phyloP scores from a whole-genome alignment of 2,113 vertebrate genomes.

The Todiramphus chloris region DNA sequence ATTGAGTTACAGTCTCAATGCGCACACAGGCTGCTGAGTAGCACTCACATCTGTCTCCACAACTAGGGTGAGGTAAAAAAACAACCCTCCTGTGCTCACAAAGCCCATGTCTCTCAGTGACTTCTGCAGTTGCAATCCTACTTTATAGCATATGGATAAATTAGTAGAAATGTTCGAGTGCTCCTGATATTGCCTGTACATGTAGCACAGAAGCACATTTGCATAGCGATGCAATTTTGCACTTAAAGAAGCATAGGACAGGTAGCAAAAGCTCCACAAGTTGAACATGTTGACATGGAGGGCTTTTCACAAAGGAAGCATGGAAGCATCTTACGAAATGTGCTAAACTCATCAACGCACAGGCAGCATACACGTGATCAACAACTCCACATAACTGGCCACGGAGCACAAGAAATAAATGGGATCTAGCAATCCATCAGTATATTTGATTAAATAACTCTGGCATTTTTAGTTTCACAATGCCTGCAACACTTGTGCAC shows the following conservation, averaged over 20 bases:
- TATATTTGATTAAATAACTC: neutral
- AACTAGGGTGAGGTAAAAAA: neutral
- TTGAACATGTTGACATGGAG: fast-evolving
- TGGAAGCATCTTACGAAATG: neutral
- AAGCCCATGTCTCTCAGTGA: neutral
- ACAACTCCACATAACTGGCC: neutral
- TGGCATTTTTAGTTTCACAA: neutral
- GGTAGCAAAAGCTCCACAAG: neutral
- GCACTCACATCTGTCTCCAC: neutral
- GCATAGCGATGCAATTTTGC: neutral
- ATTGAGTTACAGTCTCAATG: neutral
- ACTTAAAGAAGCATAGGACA: neutral
- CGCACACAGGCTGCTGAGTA: neutral
- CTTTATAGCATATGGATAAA: neutral
- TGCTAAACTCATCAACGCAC: neutral
- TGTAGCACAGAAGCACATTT: neutral
- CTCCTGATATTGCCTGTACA: neutral
- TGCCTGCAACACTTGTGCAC: neutral
- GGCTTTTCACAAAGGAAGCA: neutral
- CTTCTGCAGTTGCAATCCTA: neutral
- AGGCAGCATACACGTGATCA: neutral
- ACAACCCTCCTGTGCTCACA: neutral
- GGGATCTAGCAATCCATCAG: neutral
- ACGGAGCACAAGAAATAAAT: neutral
- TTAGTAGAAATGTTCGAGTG: neutral